Percentiles rank a stretch among this genome's conserved stretches.
phyloP scores from a whole-genome alignment of 2,888 invertebrate genomes.

The Eilema caniola region DNA sequence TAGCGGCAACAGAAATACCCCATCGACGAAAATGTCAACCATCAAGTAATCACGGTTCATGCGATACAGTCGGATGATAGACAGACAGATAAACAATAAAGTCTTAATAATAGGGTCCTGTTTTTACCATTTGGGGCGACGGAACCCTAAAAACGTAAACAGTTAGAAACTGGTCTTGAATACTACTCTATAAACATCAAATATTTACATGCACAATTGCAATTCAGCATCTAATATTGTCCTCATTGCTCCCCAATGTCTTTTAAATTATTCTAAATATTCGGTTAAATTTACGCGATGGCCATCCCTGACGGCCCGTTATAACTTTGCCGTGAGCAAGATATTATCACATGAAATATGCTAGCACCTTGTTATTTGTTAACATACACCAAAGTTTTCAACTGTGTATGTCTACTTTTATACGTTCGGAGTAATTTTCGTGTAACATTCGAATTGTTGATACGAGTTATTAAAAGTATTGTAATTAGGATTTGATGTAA shows the following conservation, averaged over 20 bases:
- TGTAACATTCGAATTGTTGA: slow-evolving; percentile 9
- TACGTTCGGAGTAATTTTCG: slow-evolving; percentile 7
- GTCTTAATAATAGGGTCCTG: no score
- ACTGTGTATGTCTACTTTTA: slow-evolving; percentile 10
- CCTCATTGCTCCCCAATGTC: slow-evolving; percentile 34
- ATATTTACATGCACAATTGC: slow-evolving; percentile 30
- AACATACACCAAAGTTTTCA: slow-evolving; percentile 19
- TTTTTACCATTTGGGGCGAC: no score
- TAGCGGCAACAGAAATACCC: no score
- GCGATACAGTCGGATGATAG: no score
- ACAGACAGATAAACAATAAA: no score
- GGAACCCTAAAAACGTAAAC: no score
- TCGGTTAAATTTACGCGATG: slow-evolving; percentile 29
- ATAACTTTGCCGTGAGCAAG: slow-evolving; percentile 35
- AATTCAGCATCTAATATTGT: slow-evolving; percentile 25
- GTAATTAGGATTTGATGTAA: slow-evolving; percentile 9
- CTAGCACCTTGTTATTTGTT: slow-evolving; percentile 28
- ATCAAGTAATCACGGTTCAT: no score
- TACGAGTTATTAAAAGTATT: slow-evolving; percentile 9
- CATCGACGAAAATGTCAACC: no score
- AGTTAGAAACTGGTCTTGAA: no score
- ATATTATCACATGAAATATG: slow-evolving; percentile 33
- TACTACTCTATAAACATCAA: neutral
- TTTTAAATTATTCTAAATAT: slow-evolving; percentile 35
- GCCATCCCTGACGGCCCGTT: slow-evolving; percentile 43